A percentile compares a stretch with the other conserved stretches of the same genome.
Evolutionary conservation across 1,140 invertebrate species (phyloP).

Genomic region (Drosophila kepulauana): DNA sequence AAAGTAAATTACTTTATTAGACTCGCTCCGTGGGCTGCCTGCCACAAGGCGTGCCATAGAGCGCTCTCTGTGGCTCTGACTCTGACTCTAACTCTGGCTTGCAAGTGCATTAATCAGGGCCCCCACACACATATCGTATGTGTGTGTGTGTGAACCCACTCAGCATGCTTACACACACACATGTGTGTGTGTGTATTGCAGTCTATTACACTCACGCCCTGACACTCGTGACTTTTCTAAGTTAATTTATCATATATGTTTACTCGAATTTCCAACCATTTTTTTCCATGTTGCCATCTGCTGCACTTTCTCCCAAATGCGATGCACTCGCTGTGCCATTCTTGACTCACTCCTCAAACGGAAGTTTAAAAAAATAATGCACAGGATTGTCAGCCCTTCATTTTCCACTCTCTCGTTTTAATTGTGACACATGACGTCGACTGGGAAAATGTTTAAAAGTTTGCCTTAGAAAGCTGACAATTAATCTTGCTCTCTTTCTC

Average conservation of each 20-base stretch:
- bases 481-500: conserved; percentile 50
- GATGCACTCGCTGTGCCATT: conserved; percentile 8
- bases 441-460: conserved; percentile 62
- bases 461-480: conserved; percentile 69
- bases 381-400: conserved; percentile 63
- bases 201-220: conserved; percentile 67
- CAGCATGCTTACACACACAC: conserved; percentile 17
- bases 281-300: conserved; percentile 40
- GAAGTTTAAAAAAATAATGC: conserved; percentile 59
- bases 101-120: conserved; percentile 77
- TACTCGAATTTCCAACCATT: background rate
- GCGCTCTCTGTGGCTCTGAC: background rate
- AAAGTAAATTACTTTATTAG: conserved; percentile 77
- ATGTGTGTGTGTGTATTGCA: background rate
- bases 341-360: conserved; percentile 17
- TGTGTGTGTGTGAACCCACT: conserved; percentile 47
- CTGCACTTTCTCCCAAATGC: conserved; percentile 64
- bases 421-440: conserved; percentile 49
- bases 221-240: conserved; percentile 78
- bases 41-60: conserved; percentile 55
- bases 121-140: conserved; percentile 49
- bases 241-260: conserved; percentile 67
- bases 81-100: conserved; percentile 16
- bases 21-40: conserved; percentile 52
- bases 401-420: conserved; percentile 50